Base-by-base conservation (phyloP, 2,888 invertebrate species). In the Lycocerus yunnanus region DNA sequence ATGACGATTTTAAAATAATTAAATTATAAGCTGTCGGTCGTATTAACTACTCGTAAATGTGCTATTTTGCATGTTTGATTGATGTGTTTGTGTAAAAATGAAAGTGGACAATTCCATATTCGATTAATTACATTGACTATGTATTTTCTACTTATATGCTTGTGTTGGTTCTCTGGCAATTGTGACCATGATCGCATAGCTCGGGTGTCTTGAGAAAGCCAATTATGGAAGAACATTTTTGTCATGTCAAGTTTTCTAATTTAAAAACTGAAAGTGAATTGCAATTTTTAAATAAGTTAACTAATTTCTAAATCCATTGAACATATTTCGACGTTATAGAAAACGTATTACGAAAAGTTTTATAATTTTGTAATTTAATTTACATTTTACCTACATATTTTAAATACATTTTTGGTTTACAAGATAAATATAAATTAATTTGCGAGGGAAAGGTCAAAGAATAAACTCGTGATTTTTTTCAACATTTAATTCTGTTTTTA, bases 61-160 rank as follows among this genome's bases (percentile, higher is more conserved):
- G n/a, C n/a, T 43, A n/a, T n/a, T 43, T 43, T 43, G 43, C 43
- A 43, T 43, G 43, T 43, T 43, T 43, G 43, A 43, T 43, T 43
- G 43, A 43, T 43, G 43, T 8, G 43, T n/a, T 43, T 43, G 43
- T 43, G n/a, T 20, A 63, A 63, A 63, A 63, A 63, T 63, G 18
- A 63, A 63, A 63, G 61, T 63, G 61, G 20, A 16, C 20, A 63
- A 63, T 63, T 63, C 61, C 61, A 63, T 60, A 63, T 63, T 63
- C 61, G 61, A 63, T 63, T 63, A 63, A 63, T 63, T 18, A 43
- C 43, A 43, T 43, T 43, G 43, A 43, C n/a, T 43, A 43, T 43
- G 43, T 43, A 43, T 43, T 43, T 43, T 43, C 43, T 43, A 43
- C 43, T 43, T 43, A n/a, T 9, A 15, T 18, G 61, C 20, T 63